Evolutionary conservation across 2,888 invertebrate genomes (phyloP), one percentile per base, ranked within the genome.

Genomic region (Cephus spinipes): DNA sequence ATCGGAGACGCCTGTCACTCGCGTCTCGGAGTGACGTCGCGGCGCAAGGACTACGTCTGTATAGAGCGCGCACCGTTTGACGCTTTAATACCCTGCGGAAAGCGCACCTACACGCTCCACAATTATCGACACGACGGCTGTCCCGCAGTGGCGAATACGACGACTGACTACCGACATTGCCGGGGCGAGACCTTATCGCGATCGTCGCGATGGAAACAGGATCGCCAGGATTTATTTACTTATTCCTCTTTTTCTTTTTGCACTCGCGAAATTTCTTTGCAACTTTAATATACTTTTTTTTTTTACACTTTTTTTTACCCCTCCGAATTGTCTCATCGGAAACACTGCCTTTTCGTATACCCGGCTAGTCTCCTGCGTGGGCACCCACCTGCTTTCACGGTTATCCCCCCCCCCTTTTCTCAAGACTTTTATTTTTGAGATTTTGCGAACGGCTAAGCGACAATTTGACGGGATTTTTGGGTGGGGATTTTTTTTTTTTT

Each of bases 381-480:
- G 78, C 23, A 80, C 55, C 55, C 55, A 55, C 55, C 55, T 55
- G 15, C 9, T 55, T 55, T 55, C 15, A 55, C 55, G 55, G 1
- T 23, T 55, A 23, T 55, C 2, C 1, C 23, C 6, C 6, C 36
- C 12, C 1, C 36, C 3, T 0, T 6, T 35, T 12, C 35, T 12
- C 35, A 12, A 12, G 2, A 35, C 9, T 4, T 2, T 23, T 1
- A 40, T 2, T 1, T 23, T 1, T 0, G 15, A 23, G 23, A 23
- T 23, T 9, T 6, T 15, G 0, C 12, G 15, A 15, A 23, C 23
- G 40, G 23, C 40, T 0, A 40, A 1, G 23, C 1, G 23, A 23
- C 40, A 40, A 55, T 23, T 55, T 2, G 82, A 81, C 83, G 81
- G 79, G 77, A 75, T 73, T 55, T 55, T 55, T 15, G 23, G 6